Conservation (phyloP, 2,888 invertebrate genomes). For the Ditula angustiorana region DNA sequence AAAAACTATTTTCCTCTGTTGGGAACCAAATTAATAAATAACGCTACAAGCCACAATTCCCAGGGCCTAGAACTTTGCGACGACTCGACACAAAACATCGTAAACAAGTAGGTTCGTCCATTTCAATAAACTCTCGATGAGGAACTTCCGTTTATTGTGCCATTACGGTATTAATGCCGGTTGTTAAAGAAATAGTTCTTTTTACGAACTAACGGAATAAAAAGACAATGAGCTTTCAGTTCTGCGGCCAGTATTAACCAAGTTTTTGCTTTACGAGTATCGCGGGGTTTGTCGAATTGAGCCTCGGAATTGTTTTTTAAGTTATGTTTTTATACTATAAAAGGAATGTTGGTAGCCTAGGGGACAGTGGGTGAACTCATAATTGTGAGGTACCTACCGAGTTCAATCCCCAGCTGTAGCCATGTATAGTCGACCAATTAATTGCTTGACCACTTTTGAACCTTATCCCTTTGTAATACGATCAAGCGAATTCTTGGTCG, state of each 20-base stretch:
- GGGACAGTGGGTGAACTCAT: too few relatives aligned
- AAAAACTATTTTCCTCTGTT: background rate
- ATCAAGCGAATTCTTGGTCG: too few relatives aligned
- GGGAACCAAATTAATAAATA: background rate
- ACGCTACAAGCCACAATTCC: background rate
- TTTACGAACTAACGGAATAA: conserved; percentile 2
- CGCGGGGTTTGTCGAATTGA: background rate
- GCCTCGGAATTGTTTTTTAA: too few relatives aligned
- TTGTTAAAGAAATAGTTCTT: conserved; percentile 13
- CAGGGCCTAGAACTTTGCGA: background rate
- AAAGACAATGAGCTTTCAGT: conserved; percentile 5
- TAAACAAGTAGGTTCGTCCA: conserved; percentile 6
- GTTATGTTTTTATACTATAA: too few relatives aligned
- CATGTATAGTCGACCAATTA: too few relatives aligned
- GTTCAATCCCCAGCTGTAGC: too few relatives aligned
- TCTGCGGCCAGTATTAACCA: conserved; percentile 1
- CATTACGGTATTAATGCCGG: conserved; percentile 13
- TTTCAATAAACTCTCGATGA: background rate
- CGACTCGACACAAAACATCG: conserved; percentile 9
- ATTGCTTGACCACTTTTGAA: too few relatives aligned
- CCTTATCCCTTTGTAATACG: too few relatives aligned
- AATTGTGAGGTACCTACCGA: too few relatives aligned
- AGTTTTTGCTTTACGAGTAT: conserved; percentile 3
- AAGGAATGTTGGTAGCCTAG: too few relatives aligned
- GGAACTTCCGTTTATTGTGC: background rate